Base-by-base conservation (phyloP, 2,113 vertebrate genomes). In the Aptenodytes forsteri region DNA sequence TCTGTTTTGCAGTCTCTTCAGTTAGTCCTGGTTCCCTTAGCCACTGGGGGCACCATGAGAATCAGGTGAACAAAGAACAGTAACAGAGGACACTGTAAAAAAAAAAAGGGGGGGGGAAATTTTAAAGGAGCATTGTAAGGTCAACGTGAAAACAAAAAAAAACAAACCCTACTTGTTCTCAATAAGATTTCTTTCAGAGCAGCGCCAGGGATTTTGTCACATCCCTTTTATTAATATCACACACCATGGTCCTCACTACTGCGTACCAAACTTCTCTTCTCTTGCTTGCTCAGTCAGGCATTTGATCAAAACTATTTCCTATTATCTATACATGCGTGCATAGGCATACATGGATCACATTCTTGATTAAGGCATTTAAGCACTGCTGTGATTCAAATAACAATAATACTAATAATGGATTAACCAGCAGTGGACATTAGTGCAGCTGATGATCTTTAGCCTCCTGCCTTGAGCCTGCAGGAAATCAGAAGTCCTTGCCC, bases 381-480 rank as follows among this genome's bases (percentile, higher is more conserved):
- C 46, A 93, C 87, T 61, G 87, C 83, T 96, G 93, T 1, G 67
- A 82, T 79, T 91, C 77, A 87, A 87, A 79, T 73, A 94, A 42
- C 42, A 42, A 79, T 89, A 91, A 7, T 34, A 52, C 70, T 91
- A 87, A 91, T 93, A 96, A 95, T 87, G 78, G 65, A 96, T 94
- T 93, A 91, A 91, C 66, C 82, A 88, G 71, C 79, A 93, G 71
- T 38, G 71, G 95, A 86, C 92, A 88, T 90, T 22, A 96, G 58
- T 66, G 75, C 27, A 75, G 82, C 58, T 92, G 90, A 94, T 90
- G 82, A 86, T 93, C 82, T 94, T 95, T 86, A 91, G 66, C 90
- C 93, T 96, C 92, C 96, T 94, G 96, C 88, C 92, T 93, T 49
- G 71, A 97, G 54, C 46, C 87, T 62, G 90, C 82, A 88, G 93